A percentile compares a stretch with the other conserved stretches of the same genome.
phyloP scores from a whole-genome alignment of 1,140 invertebrate genomes.

The Drosophila saltans region DNA sequence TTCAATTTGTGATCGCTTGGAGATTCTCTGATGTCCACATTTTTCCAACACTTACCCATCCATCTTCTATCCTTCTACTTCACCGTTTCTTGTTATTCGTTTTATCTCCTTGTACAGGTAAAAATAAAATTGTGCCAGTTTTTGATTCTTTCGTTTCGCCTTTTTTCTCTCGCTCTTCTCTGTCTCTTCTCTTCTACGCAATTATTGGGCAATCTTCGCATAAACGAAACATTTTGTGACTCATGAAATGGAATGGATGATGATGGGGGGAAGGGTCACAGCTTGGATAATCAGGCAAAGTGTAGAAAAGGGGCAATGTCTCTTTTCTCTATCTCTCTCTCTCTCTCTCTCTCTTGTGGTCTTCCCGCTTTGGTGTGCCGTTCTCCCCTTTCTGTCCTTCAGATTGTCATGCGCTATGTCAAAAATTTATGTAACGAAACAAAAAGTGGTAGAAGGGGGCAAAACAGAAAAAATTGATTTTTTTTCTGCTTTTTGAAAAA shows the following conservation, averaged over 20 bases:
- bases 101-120: slow-evolving; percentile 7
- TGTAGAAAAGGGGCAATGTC: slow-evolving; percentile 26
- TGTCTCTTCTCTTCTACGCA: neutral
- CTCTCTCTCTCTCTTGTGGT: neutral
- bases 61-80: no score
- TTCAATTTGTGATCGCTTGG: no score
- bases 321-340: neutral
- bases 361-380: neutral
- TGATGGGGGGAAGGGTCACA: neutral
- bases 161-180: neutral
- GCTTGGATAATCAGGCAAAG: slow-evolving; percentile 6
- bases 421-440: slow-evolving; percentile 7
- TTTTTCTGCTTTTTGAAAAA: neutral
- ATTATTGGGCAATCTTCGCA: slow-evolving; percentile 11
- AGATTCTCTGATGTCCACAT: no score
- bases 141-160: neutral
- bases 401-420: slow-evolving; percentile 5
- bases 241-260: neutral
- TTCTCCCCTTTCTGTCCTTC: neutral
- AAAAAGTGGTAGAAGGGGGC: neutral
- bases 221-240: slow-evolving; percentile 10
- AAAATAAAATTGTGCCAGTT: slow-evolving; percentile 14
- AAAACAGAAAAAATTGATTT: slow-evolving; percentile 13
- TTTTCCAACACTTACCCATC: no score
- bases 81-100: no score